Conservation (phyloP, 2,888 invertebrate species). For the Eristalis tenax region DNA sequence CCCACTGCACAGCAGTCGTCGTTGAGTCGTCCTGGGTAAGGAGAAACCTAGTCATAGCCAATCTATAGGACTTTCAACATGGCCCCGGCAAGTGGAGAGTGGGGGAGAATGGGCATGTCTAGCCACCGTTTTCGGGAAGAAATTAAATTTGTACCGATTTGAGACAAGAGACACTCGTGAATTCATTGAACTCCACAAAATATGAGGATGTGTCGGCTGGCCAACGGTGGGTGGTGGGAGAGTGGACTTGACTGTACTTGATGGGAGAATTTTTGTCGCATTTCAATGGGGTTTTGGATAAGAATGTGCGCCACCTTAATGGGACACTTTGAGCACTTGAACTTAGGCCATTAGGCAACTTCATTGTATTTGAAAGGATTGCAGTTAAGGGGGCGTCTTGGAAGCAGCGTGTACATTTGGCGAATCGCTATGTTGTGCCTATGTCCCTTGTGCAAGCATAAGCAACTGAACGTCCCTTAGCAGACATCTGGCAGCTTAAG, state of each 20-base stretch:
- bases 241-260: background rate
- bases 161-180: constrained; percentile 42
- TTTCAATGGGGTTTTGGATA: background rate
- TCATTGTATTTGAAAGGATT: too few species aligned
- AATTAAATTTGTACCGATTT: constrained; percentile 55
- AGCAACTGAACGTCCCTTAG: too few species aligned
- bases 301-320: background rate
- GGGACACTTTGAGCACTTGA: background rate
- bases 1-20: background rate
- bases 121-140: constrained; percentile 52
- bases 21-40: background rate
- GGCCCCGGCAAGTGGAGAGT: constrained; percentile 46
- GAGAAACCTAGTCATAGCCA: constrained; percentile 40
- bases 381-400: too few species aligned
- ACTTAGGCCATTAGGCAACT: background rate
- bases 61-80: constrained; percentile 67
- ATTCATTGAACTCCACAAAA: constrained; percentile 48
- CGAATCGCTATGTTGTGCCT: too few species aligned
- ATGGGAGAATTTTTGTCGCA: background rate
- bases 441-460: too few species aligned
- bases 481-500: too few species aligned
- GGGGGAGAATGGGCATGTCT: constrained; percentile 35
- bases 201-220: background rate
- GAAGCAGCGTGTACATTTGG: too few species aligned
- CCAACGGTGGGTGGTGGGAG: background rate